Evolutionary conservation across 2,888 invertebrate genomes (phyloP), one percentile per base, ranked within the genome.

Genomic region (Adelognathus sp.): DNA sequence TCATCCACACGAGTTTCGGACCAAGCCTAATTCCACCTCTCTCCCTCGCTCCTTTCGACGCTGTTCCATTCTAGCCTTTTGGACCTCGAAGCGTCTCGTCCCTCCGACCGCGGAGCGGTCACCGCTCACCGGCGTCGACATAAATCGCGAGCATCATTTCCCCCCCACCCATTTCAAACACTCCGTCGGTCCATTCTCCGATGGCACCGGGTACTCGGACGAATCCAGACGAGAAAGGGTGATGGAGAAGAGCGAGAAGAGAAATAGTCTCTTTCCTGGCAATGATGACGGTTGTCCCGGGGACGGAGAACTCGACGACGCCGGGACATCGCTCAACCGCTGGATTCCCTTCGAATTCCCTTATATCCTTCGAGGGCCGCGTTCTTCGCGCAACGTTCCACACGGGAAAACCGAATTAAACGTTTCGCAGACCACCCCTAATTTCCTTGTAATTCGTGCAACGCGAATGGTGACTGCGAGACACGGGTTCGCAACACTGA

Each of bases 61-160:
- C 52, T 16, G n/a, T 31, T 72, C 54, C 79, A 27, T 71, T 56
- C 54, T 44, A 31, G 27, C 44, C 54, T 14, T n/a, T n/a, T 64
- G 27, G 71, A 71, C 66, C 71, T 66, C 24, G 44, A 24, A 39
- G n/a, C 46, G 44, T 60, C 63, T 60, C 54, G 63, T 66, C 46
- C 54, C n/a, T n/a, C 41, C 64, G 27, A 74, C 74, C 74, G 27
- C 74, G n/a, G n/a, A 76, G 41, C 70, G 74, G 70, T 77, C 74
- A 76, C 75, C 80, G 71, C 72, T 70, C 74, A 76, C 78, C 72
- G 64, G 69, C 73, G 76, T 79, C 76, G 64, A 81, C 79, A 81
- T 79, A 79, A 76, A 81, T 81, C 67, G 73, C 70, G 39, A 66
- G 56, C 72, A 69, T 71, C 63, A 52, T 58, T 71, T 61, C 46